phyloP scores from a whole-genome alignment of 2,113 vertebrate genomes.

The Geococcyx californianus region DNA sequence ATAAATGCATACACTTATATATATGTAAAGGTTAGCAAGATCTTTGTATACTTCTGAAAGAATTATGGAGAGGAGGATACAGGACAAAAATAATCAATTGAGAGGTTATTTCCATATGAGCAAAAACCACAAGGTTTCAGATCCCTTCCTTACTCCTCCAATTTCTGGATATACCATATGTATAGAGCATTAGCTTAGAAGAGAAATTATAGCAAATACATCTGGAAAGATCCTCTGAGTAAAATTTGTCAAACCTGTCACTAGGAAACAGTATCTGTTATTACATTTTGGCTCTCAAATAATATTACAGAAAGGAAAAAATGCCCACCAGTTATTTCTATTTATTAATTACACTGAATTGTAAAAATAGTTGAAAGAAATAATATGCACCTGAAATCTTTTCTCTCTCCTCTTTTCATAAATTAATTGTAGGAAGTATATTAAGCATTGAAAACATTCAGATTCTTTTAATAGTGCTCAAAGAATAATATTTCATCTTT shows the following conservation, averaged over 20 bases:
- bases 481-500: constrained; percentile 13
- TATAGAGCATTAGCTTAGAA: background rate
- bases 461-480: background rate
- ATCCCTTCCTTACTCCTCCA: background rate
- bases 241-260: background rate
- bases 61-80: background rate
- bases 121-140: background rate
- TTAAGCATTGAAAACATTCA: background rate
- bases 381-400: background rate
- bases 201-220: background rate
- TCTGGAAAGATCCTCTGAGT: background rate
- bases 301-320: background rate
- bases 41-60: background rate
- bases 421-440: background rate
- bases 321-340: background rate
- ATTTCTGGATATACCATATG: background rate
- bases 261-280: background rate
- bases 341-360: background rate
- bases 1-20: background rate
- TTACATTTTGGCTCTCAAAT: background rate
- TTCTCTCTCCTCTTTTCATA: background rate
- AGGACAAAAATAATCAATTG: background rate
- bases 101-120: background rate
- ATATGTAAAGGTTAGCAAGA: background rate
- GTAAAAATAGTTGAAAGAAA: background rate